Evolutionary conservation across 2,113 vertebrate genomes (phyloP), one percentile per base, ranked within the genome.

Genomic region (Amblyopsis rosae): DNA sequence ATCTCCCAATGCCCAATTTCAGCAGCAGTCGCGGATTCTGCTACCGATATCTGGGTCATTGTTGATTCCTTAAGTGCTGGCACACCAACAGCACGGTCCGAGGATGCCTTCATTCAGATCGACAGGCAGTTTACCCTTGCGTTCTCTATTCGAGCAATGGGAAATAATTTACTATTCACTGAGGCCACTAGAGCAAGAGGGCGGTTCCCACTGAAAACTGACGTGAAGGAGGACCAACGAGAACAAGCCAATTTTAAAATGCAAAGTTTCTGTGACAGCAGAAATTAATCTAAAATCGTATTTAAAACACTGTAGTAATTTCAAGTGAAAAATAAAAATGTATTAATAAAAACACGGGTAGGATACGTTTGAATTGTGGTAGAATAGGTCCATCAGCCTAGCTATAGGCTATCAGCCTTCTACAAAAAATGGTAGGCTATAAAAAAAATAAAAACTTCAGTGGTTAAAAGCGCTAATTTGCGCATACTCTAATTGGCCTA

Each of bases 91-190:
- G 75, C 64, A 75, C 70, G 80, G 82, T 76, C 75, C 82, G 16
- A 82, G 86, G 90, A 87, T 86, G 80, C 87, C 82, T 67, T 79
- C 84, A 86, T 89, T 82, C 82, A 84, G 75, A 82, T 82, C 85
- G 84, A 67, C 77, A 62, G 73, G 71, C 71, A 76, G 80, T 69
- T 79, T 61, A 69, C 76, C 65, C 72, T 49, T 75, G 73, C 64
- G 16, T 70, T 41, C 59, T 70, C 82, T 59, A 55, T 67, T 26
- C 12, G 68, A 77, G 75, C 54, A 12, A 73, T 57, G 78, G 87
- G 80, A 86, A 84, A 84, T 75, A 86, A 77, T 80, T 90, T 87
- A 82, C 90, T 85, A 86, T 87, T 89, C 90, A 87, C 80, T 61
- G 80, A 81, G 62, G 79, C 87, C 79, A 87, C 86, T 89, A 83